Evolutionary conservation across 92 coral and sea anemone genomes (phyloP), one percentile per base, ranked within the genome.

Genomic region (Chrysogorgia sp.): DNA sequence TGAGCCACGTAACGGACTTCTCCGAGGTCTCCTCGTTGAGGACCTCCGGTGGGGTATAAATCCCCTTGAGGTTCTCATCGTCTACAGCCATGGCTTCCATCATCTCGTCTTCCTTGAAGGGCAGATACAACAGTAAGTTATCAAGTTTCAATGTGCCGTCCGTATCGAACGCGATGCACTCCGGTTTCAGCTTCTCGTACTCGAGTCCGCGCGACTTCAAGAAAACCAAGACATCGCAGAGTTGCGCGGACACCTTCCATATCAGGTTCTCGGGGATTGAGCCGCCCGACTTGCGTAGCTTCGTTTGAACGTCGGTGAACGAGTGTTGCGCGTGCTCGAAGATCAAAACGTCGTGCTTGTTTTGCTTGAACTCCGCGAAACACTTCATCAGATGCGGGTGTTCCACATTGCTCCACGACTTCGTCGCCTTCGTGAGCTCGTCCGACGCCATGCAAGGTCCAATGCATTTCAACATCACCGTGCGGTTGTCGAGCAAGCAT

Each of bases 401-500:
- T 76, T 66, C 84, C 5, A 85, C 74, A 0, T 71, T 86, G 13
- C 81, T 77, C 99, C 99, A 96, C 3, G 62, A 59, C 25, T 96
- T 93, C 81, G 90, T 87, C 7, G 90, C 83, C 67, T 83, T 60
- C 48, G 83, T 77, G 6, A 91, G 81, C n/a, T 87, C 90, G 1
- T 90, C 96, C 24, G 71, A 85, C 17, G 71, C 85, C 71, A 91
- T 76, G 32, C 86, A 79, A 66, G 88, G 92, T 0, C 92, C 96
- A 34, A 96, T 82, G 29, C 93, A 92, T 48, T 96, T 96, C 17
- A 96, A 62, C 48, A 96, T 43, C 8, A 96, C 97, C 58, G 92
- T 93, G 0, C 97, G 88, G 88, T 87, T 92, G 74, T 96, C 99
- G 21, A 96, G 86, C 24, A 96, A 88, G 35, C 99, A 96, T 84